phyloP scores from a whole-genome alignment of 2,113 vertebrate species.

The Oceanites oceanicus region DNA sequence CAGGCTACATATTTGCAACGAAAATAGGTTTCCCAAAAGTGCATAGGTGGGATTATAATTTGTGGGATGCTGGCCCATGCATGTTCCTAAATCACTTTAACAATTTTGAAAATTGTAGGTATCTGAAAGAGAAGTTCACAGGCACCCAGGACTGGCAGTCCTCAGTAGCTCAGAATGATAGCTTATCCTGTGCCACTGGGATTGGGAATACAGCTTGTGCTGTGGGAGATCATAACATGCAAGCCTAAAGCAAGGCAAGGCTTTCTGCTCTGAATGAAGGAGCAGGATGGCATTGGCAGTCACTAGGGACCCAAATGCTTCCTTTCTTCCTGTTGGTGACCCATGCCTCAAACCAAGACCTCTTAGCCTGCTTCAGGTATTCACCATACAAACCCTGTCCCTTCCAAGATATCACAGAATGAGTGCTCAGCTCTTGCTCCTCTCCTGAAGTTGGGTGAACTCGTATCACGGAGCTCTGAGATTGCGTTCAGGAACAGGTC shows the following conservation, averaged over 20 bases:
- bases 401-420: not conserved
- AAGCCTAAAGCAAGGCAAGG: not conserved
- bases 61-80: not conserved
- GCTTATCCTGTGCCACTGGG: not conserved
- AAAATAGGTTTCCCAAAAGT: not conserved
- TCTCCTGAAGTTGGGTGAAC: not conserved
- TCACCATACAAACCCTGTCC: not conserved
- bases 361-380: not conserved
- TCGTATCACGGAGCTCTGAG: not conserved
- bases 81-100: not conserved
- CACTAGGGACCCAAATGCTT: not conserved
- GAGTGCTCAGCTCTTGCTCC: not conserved
- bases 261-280: not conserved
- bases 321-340: not conserved
- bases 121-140: not conserved
- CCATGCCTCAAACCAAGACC: not conserved
- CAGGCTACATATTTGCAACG: not conserved
- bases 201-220: not conserved
- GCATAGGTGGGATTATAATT: no score
- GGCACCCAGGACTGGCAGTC: not conserved
- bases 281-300: not conserved
- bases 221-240: not conserved
- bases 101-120: not conserved
- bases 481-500: not conserved
- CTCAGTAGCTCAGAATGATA: not conserved